Conservation (phyloP, 2,113 vertebrate genomes). For the Hippocampus comes region DNA sequence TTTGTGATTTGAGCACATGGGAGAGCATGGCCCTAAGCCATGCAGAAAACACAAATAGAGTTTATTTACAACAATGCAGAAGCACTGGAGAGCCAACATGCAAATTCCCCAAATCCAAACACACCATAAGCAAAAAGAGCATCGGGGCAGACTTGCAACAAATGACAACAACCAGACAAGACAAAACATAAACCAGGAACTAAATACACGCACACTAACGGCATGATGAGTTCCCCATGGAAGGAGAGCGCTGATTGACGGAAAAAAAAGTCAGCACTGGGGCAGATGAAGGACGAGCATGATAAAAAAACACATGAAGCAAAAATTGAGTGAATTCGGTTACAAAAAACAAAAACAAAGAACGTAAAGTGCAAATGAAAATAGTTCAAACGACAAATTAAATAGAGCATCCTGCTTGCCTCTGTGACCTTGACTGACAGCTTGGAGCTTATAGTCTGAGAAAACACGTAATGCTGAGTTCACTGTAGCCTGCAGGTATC, state of each 20-base stretch:
- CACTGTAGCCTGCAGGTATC: constrained; percentile 47
- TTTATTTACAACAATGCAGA: neutral
- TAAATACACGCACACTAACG: too few relatives aligned
- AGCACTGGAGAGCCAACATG: neutral
- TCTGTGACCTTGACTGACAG: constrained; percentile 45
- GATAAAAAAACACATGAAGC: neutral
- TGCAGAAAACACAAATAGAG: neutral
- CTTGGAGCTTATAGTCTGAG: constrained; percentile 25
- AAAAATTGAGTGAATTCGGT: neutral
- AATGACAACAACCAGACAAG: too few relatives aligned
- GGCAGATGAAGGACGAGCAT: neutral
- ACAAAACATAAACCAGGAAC: too few relatives aligned
- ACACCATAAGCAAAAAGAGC: neutral
- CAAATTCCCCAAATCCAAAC: neutral
- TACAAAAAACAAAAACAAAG: neutral
- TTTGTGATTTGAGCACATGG: neutral
- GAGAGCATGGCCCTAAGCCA: neutral
- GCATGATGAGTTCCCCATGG: too few relatives aligned
- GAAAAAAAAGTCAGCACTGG: neutral
- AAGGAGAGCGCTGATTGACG: too few relatives aligned
- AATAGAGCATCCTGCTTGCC: constrained; percentile 12
- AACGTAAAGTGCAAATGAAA: neutral
- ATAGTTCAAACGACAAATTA: neutral
- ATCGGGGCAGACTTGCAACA: too few relatives aligned
- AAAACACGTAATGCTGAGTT: constrained; percentile 25